Percentiles rank a stretch among this genome's conserved stretches.
phyloP scores from a whole-genome alignment of 2,888 invertebrate species.

The Parelbella ahira region DNA sequence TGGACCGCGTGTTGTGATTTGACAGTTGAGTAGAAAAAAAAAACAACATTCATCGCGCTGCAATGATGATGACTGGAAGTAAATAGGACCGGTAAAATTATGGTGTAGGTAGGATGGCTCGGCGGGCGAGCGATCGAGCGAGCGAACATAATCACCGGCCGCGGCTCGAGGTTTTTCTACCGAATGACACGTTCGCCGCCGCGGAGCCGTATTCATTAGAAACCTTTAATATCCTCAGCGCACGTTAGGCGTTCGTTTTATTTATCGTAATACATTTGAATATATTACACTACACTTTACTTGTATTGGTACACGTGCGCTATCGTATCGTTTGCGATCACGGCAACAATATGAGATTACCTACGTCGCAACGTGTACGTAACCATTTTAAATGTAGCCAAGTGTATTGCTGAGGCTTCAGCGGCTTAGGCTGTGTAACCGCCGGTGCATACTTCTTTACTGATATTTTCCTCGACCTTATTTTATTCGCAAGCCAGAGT shows the following conservation, averaged over 20 bases:
- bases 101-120: constrained; percentile 36
- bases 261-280: constrained; percentile 1
- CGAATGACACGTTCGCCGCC: constrained; percentile 48
- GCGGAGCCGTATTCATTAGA: constrained; percentile 29
- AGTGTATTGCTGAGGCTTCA: constrained; percentile 24
- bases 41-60: constrained; percentile 34
- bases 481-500: too few species aligned
- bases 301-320: constrained; percentile 5
- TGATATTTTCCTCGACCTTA: constrained; percentile 10
- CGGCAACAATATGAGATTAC: constrained; percentile 22
- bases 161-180: constrained; percentile 44
- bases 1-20: constrained; percentile 36
- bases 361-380: constrained; percentile 10
- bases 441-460: constrained; percentile 4
- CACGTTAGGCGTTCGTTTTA: constrained; percentile 8
- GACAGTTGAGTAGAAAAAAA: too few species aligned
- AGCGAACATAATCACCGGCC: constrained; percentile 45
- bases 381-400: constrained; percentile 16
- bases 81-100: constrained; percentile 44
- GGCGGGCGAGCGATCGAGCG: constrained; percentile 18
- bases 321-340: constrained; percentile 11
- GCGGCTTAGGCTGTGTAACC: background rate
- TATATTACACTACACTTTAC: constrained; percentile 6
- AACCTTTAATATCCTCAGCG: constrained; percentile 25
- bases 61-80: constrained; percentile 35